Percentiles rank a stretch among this genome's conserved stretches.
Conservation (phyloP, 2,888 invertebrate genomes). For the Apodemia zela region DNA sequence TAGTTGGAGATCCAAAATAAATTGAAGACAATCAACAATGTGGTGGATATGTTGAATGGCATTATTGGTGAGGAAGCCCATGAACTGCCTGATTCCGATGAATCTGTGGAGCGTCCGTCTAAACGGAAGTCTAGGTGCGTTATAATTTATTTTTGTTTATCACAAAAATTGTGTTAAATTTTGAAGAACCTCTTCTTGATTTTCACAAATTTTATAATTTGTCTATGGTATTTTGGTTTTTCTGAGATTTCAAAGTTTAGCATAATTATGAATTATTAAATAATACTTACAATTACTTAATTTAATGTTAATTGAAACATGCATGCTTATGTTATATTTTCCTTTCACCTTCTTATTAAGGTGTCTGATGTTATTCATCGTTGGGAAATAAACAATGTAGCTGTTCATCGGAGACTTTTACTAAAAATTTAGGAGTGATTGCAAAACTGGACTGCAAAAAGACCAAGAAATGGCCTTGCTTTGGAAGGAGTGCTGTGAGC, state of each 20-base stretch:
- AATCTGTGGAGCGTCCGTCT: slow-evolving; percentile 45
- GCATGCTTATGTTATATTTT: slow-evolving; percentile 2
- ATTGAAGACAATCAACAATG: slow-evolving; percentile 91
- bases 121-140: slow-evolving; percentile 72
- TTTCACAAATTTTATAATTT: background rate
- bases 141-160: background rate
- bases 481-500: background rate
- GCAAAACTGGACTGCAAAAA: background rate
- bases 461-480: background rate
- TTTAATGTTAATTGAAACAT: background rate
- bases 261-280: background rate
- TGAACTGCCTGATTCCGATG: slow-evolving; percentile 46
- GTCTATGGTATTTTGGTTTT: background rate
- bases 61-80: slow-evolving; percentile 87
- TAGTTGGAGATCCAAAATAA: slow-evolving; percentile 89
- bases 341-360: background rate
- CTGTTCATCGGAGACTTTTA: background rate
- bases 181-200: background rate
- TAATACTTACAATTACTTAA: background rate
- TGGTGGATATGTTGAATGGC: slow-evolving; percentile 92
- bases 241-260: background rate
- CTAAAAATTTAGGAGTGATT: background rate
- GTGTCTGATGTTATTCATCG: background rate
- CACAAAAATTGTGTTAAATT: background rate
- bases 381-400: background rate